Evolutionary conservation across 2,113 vertebrate species (phyloP).

Genomic region (Scatophagus argus): DNA sequence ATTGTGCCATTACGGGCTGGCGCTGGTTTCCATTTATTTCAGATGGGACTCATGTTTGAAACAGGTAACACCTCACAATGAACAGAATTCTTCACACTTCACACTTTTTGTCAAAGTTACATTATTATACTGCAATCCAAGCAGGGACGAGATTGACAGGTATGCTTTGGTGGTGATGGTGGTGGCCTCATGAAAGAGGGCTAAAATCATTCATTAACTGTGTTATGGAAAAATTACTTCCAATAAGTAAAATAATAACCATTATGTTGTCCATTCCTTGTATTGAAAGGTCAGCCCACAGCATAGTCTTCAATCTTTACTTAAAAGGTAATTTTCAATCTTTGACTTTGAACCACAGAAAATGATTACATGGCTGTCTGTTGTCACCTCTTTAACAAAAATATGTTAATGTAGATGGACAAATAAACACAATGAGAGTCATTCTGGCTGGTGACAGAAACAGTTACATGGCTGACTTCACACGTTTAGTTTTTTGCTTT

Average conservation of each 20-base stretch:
- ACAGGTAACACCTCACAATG: not conserved
- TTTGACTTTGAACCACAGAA: not conserved
- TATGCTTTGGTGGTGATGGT: not conserved
- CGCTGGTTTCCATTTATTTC: not conserved
- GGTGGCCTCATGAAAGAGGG: not conserved
- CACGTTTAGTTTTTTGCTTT: slow-evolving; percentile 10
- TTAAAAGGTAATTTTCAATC: not conserved
- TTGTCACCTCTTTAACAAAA: slow-evolving; percentile 18
- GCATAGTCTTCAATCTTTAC: not conserved
- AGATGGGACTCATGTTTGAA: not conserved
- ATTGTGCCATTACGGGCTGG: not conserved
- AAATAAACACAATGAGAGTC: slow-evolving; percentile 25
- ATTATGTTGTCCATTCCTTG: not conserved
- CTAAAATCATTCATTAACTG: not conserved
- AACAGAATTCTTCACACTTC: not conserved
- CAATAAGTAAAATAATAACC: not conserved
- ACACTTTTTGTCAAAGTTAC: not conserved
- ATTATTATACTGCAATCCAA: not conserved
- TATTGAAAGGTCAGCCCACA: not conserved
- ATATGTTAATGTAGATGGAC: slow-evolving; percentile 32
- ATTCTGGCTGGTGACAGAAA: slow-evolving; percentile 45
- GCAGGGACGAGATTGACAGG: not conserved
- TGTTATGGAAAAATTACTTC: not conserved
- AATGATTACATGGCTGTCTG: not conserved
- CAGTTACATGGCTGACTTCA: slow-evolving; percentile 47